These are phyloP conservation scores for Theodoxus fluviatilis DNA, from an alignment of 2,888 invertebrate species.

Conservation along the genomic window DNA sequence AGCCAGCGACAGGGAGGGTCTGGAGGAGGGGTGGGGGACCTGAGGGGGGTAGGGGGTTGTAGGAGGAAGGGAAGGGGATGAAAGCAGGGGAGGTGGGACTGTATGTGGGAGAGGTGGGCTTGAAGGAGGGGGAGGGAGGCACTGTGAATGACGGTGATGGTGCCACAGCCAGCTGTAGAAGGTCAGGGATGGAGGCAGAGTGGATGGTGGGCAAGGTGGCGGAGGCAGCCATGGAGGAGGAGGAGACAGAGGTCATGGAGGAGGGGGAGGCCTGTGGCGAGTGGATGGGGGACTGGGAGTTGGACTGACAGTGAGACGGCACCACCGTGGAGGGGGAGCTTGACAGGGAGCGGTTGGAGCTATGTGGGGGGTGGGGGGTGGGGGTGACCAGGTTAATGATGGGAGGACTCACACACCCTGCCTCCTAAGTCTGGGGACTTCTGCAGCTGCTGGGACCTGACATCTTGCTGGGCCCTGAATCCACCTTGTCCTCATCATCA, in stretches of 20 bases:
- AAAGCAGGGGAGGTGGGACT: too few species aligned
- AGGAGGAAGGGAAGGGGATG: constrained; percentile 25
- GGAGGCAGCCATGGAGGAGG: too few species aligned
- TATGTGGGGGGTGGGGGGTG: constrained; percentile 27
- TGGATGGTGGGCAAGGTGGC: too few species aligned
- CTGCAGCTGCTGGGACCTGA: constrained; percentile 25
- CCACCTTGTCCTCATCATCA: constrained; percentile 50
- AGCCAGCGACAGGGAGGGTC: constrained; percentile 23
- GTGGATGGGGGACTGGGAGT: too few species aligned
- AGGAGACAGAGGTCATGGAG: too few species aligned
- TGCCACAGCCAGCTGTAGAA: too few species aligned
- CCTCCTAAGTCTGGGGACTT: constrained; percentile 30
- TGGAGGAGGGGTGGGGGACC: constrained; percentile 21
- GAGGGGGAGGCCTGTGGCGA: too few species aligned
- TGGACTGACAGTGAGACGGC: too few species aligned
- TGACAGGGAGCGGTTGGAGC: constrained; percentile 31
- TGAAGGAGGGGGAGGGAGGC: too few species aligned
- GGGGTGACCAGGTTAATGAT: constrained; percentile 48
- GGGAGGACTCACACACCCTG: constrained; percentile 47
- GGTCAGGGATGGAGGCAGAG: too few species aligned
- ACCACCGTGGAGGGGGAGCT: constrained; percentile 27
- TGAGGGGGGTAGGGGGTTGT: constrained; percentile 28
- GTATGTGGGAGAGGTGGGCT: too few species aligned
- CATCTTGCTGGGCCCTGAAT: constrained; percentile 27
- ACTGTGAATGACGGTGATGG: too few species aligned